Evolutionary conservation across 1,140 invertebrate genomes (phyloP).

Genomic region (Drosophila dunni): DNA sequence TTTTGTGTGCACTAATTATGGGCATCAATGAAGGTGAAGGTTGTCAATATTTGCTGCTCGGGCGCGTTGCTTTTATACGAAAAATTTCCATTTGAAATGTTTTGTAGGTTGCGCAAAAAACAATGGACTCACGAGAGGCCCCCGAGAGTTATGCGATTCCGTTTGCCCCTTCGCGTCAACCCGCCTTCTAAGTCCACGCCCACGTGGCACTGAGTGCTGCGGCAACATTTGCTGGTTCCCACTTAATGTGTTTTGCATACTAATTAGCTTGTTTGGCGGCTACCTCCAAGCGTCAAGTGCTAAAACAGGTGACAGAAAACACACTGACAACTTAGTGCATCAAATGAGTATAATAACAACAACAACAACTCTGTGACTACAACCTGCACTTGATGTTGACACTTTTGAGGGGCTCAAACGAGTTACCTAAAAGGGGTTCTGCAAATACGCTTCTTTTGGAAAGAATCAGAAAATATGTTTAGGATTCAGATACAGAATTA

Average conservation of each 20-base stretch:
- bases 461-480: background rate
- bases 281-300: slow-evolving; percentile 68
- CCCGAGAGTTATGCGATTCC: slow-evolving; percentile 13
- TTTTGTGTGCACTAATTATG: slow-evolving; percentile 65
- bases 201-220: slow-evolving; percentile 51
- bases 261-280: slow-evolving; percentile 80
- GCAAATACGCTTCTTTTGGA: slow-evolving; percentile 22
- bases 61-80: slow-evolving; percentile 33
- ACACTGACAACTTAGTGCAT: slow-evolving; percentile 52
- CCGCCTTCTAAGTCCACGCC: background rate
- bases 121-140: slow-evolving; percentile 39
- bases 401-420: slow-evolving; percentile 56
- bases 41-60: slow-evolving; percentile 70
- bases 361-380: slow-evolving; percentile 30
- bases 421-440: background rate
- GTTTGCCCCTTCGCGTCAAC: background rate
- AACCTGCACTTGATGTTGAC: slow-evolving; percentile 62
- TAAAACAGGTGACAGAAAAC: slow-evolving; percentile 68
- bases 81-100: slow-evolving; percentile 71
- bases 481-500: too few species aligned
- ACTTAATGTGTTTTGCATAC: slow-evolving; percentile 81
- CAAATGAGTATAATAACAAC: slow-evolving; percentile 45
- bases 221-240: slow-evolving; percentile 65
- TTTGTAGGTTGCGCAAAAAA: slow-evolving; percentile 67
- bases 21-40: slow-evolving; percentile 81